Conservation (phyloP, 2,797 vertebrate genomes). For the Melanotaenia trifasciata region DNA sequence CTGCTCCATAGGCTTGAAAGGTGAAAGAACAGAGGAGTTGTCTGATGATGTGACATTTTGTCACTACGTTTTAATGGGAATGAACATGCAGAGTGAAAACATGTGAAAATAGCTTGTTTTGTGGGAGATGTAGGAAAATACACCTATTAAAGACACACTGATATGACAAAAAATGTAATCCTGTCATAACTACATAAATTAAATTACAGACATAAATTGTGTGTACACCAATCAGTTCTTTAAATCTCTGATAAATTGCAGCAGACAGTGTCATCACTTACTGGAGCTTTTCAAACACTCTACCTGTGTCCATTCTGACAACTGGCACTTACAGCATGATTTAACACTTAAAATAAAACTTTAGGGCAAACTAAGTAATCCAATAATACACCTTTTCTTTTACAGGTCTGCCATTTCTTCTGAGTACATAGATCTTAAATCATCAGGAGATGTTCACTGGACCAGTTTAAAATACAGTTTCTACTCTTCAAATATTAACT, state of each 20-base stretch:
- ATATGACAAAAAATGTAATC: constrained; percentile 1
- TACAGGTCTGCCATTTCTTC: constrained; percentile 48
- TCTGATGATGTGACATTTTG: constrained; percentile 9
- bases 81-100: neutral
- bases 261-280: constrained; percentile 38
- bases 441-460: constrained; percentile 40
- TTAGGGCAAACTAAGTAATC: constrained; percentile 63
- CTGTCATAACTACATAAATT: neutral
- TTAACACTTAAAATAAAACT: constrained; percentile 63
- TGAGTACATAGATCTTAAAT: constrained; percentile 63
- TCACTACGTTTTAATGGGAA: constrained; percentile 4
- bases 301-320: constrained; percentile 49
- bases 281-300: constrained; percentile 43
- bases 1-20: constrained; percentile 27
- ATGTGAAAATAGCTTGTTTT: neutral
- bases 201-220: constrained; percentile 4
- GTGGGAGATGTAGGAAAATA: constrained; percentile 3
- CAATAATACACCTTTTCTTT: constrained; percentile 68
- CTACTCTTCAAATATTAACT: constrained; percentile 8
- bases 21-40: constrained; percentile 11
- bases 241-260: constrained; percentile 42
- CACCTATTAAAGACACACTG: neutral
- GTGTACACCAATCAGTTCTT: constrained; percentile 14
- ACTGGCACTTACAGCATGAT: constrained; percentile 60
- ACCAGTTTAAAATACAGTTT: constrained; percentile 24